phyloP scores from a whole-genome alignment of 2,797 vertebrate species.

The Smutsia gigantea region DNA sequence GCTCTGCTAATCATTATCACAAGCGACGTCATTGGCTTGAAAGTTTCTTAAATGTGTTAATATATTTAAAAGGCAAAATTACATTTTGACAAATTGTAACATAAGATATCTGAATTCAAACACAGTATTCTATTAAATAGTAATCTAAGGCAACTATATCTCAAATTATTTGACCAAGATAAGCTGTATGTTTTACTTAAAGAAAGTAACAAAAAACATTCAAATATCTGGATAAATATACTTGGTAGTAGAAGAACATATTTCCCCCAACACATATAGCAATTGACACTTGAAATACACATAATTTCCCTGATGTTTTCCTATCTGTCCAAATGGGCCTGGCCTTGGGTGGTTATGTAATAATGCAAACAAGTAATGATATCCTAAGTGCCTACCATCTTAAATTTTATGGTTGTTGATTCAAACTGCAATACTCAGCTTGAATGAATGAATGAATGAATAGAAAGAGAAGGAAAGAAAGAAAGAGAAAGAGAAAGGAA shows the following conservation, averaged over 20 bases:
- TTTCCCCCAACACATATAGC: background rate
- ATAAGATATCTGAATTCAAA: constrained; percentile 35
- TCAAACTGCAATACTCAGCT: background rate
- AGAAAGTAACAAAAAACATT: background rate
- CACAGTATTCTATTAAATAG: background rate
- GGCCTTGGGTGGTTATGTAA: background rate
- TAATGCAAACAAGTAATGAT: constrained; percentile 4
- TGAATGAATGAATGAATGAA: rapidly evolving
- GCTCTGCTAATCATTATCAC: background rate
- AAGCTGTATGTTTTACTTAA: constrained; percentile 30
- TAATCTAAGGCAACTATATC: background rate
- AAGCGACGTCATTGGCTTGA: background rate
- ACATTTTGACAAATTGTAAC: background rate
- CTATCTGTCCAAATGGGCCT: background rate
- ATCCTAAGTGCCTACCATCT: background rate
- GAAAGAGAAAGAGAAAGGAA: rapidly evolving
- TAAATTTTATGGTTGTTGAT: background rate
- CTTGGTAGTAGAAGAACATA: background rate
- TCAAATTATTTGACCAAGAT: constrained; percentile 28
- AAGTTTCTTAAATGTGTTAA: background rate
- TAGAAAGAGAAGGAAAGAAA: rapidly evolving
- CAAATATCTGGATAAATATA: background rate
- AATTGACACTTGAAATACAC: background rate
- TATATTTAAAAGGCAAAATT: background rate
- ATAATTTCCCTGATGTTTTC: background rate